Evolutionary conservation across 2,797 vertebrate species (phyloP).

Genomic region (Xerus rutilus): DNA sequence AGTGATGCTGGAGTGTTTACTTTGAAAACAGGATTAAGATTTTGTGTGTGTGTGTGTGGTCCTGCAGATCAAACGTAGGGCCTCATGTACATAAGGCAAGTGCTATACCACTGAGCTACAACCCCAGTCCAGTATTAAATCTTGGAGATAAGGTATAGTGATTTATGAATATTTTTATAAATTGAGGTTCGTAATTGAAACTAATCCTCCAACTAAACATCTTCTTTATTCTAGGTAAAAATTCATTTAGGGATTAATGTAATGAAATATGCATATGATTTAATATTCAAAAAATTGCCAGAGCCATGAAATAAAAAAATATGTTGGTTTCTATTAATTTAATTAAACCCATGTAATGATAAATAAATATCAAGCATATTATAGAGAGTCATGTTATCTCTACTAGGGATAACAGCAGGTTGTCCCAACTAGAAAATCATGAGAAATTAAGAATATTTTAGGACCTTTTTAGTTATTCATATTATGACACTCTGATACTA

Average conservation of each 20-base stretch:
- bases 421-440: slow-evolving; percentile 46
- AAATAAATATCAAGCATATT: background rate
- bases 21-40: background rate
- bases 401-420: background rate
- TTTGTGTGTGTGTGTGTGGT: too few species aligned
- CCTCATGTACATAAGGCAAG: background rate
- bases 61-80: background rate
- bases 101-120: background rate
- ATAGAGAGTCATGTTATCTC: background rate
- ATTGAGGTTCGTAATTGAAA: background rate
- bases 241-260: slow-evolving; percentile 38
- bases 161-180: background rate
- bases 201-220: background rate
- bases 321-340: slow-evolving; percentile 19
- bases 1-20: background rate
- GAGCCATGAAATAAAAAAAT: slow-evolving; percentile 7
- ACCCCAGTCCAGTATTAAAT: background rate
- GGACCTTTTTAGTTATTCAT: background rate
- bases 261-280: background rate
- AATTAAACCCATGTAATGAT: slow-evolving; percentile 48
- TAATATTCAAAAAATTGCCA: slow-evolving; percentile 28
- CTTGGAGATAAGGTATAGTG: background rate
- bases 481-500: background rate
- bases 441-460: background rate
- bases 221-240: background rate